A percentile compares a stretch with the other conserved stretches of the same genome.
Evolutionary conservation across 2,113 vertebrate species (phyloP).

Genomic region (Capra hircus): DNA sequence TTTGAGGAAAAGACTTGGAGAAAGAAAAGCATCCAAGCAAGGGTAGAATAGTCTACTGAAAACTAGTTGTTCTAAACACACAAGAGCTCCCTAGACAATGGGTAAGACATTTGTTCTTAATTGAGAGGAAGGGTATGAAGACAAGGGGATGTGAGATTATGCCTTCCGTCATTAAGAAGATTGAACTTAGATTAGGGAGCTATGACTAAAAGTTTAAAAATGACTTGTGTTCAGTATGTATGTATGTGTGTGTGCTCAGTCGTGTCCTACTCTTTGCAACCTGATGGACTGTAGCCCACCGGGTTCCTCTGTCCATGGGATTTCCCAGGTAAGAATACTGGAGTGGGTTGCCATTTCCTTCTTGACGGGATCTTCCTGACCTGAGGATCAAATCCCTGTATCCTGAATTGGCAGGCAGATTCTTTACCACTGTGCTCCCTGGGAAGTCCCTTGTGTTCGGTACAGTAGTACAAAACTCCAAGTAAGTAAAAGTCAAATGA

Average conservation of each 20-base stretch:
- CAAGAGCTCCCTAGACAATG: neutral
- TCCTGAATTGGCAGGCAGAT: neutral
- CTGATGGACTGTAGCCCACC: neutral
- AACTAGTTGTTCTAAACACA: neutral
- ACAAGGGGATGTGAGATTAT: neutral
- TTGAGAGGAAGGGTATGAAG: neutral
- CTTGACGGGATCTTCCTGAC: neutral
- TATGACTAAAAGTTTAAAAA: neutral
- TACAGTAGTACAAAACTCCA: neutral
- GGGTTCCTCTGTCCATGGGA: neutral
- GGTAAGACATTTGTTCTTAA: neutral
- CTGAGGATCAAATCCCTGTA: neutral
- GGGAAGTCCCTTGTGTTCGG: neutral
- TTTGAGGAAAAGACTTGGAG: neutral
- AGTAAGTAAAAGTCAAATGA: neutral
- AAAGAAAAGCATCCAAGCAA: neutral
- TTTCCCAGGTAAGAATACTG: neutral
- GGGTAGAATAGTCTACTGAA: neutral
- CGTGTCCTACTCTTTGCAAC: neutral
- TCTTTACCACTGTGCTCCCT: neutral
- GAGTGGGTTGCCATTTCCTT: neutral
- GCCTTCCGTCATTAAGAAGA: neutral
- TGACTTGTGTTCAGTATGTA: neutral
- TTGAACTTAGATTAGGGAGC: neutral
- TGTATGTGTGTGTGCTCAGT: neutral